These are phyloP conservation scores for Pachliopta kotzebuea DNA, from an alignment of 2,888 invertebrate species.

Conservation along the genomic window DNA sequence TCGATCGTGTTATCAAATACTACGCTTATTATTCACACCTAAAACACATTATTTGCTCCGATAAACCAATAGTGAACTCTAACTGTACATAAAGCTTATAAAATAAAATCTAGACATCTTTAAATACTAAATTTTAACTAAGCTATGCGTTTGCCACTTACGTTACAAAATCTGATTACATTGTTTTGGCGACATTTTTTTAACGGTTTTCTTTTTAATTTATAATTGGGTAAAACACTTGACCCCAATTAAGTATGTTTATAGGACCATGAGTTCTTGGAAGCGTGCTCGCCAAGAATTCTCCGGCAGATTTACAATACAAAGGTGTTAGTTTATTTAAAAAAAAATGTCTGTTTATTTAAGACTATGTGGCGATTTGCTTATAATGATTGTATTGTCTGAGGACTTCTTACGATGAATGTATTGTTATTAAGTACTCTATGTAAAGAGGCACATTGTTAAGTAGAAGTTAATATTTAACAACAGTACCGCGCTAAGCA, in stretches of 20 bases:
- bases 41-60: slow-evolving; percentile 62
- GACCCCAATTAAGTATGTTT: too few relatives aligned
- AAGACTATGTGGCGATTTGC: neutral
- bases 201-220: too few relatives aligned
- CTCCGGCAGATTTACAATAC: neutral
- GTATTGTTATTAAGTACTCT: slow-evolving; percentile 16
- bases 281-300: too few relatives aligned
- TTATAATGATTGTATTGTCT: slow-evolving; percentile 27
- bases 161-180: slow-evolving; percentile 48
- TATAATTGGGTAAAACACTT: too few relatives aligned
- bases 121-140: slow-evolving; percentile 63
- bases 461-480: slow-evolving; percentile 8
- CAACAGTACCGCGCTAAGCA: slow-evolving; percentile 23
- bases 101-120: slow-evolving; percentile 73
- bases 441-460: slow-evolving; percentile 25
- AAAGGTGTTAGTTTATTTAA: neutral
- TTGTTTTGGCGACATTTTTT: slow-evolving; percentile 52
- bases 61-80: slow-evolving; percentile 65
- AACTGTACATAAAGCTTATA: slow-evolving; percentile 78
- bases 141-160: slow-evolving; percentile 68
- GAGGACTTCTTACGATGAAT: slow-evolving; percentile 16
- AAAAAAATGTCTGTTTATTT: neutral
- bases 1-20: slow-evolving; percentile 75
- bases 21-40: slow-evolving; percentile 72
- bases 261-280: too few relatives aligned